A percentile compares a stretch with the other conserved stretches of the same genome.
Conservation (phyloP, 2,888 invertebrate genomes). For the Linyphia triangularis region DNA sequence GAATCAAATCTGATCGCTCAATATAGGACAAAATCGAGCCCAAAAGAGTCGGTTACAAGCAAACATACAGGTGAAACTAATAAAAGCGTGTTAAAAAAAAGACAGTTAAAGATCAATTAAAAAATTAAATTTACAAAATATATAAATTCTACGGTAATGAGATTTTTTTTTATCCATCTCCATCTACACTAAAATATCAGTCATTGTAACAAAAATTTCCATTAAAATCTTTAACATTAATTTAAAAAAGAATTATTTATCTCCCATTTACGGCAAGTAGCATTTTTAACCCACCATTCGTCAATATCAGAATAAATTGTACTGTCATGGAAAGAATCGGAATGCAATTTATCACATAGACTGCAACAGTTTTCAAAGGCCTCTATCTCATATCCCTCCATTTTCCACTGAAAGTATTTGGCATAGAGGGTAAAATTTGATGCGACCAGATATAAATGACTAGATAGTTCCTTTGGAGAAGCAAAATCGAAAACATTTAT, state of each 20-base stretch:
- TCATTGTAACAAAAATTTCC: no score
- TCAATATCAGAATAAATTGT: slow-evolving; percentile 32
- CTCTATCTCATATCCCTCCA: slow-evolving; percentile 77
- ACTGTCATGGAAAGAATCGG: not conserved
- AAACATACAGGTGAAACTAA: no score
- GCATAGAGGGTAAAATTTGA: slow-evolving; percentile 59
- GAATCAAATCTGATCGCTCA: no score
- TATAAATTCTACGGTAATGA: no score
- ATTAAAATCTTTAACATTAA: no score
- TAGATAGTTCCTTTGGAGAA: slow-evolving; percentile 54
- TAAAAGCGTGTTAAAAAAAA: no score
- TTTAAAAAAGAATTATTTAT: not conserved
- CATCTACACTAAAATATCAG: no score
- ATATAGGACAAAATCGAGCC: no score
- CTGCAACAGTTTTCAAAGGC: slow-evolving; percentile 23
- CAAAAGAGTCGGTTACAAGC: no score
- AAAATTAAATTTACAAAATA: no score
- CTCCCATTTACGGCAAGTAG: slow-evolving; percentile 29
- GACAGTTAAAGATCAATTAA: no score
- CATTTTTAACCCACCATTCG: slow-evolving; percentile 56
- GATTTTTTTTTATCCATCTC: no score
- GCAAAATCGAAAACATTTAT: slow-evolving; percentile 78
- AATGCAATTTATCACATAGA: slow-evolving; percentile 63
- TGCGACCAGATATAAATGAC: slow-evolving; percentile 57
- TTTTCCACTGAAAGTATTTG: slow-evolving; percentile 76